These are phyloP conservation scores for Thumatha senex DNA, from an alignment of 2,888 invertebrate genomes.

Conservation along the genomic window DNA sequence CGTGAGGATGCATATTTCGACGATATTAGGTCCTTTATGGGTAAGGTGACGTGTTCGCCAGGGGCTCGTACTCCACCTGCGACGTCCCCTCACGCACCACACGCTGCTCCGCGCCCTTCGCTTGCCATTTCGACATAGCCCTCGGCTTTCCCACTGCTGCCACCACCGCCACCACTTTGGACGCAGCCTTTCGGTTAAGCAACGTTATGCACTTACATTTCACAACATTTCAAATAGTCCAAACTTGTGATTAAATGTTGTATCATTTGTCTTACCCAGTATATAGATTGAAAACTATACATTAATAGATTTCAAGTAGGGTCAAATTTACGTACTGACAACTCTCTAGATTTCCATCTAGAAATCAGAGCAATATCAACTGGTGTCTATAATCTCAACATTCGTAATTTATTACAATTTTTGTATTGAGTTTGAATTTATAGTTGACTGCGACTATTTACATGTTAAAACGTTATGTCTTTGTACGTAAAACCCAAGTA, in stretches of 20 bases:
- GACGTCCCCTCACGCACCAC: conserved; percentile 62
- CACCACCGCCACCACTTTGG: conserved; percentile 69
- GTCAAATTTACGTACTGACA: conserved; percentile 36
- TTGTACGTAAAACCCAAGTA: no score
- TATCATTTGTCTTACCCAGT: neutral
- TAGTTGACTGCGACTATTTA: no score
- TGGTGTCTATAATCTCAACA: conserved; percentile 23
- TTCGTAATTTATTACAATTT: neutral
- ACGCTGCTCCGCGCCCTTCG: conserved; percentile 65
- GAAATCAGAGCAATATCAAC: conserved; percentile 13
- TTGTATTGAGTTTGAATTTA: no score
- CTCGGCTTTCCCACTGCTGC: conserved; percentile 54
- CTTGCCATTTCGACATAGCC: conserved; percentile 78
- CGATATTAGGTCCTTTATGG: conserved; percentile 95
- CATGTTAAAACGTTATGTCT: no score
- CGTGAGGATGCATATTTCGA: conserved; percentile 93
- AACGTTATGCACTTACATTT: neutral
- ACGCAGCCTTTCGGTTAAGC: conserved; percentile 57
- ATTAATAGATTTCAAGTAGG: conserved; percentile 13
- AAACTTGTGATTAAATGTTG: neutral
- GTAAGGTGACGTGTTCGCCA: conserved; percentile 87
- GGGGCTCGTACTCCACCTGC: conserved; percentile 74
- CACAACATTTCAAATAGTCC: neutral
- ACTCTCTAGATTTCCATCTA: conserved; percentile 33
- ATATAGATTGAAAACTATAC: neutral